These are phyloP conservation scores for Sigmodon hispidus DNA, from an alignment of 2,113 vertebrate species.

Conservation along the genomic window DNA sequence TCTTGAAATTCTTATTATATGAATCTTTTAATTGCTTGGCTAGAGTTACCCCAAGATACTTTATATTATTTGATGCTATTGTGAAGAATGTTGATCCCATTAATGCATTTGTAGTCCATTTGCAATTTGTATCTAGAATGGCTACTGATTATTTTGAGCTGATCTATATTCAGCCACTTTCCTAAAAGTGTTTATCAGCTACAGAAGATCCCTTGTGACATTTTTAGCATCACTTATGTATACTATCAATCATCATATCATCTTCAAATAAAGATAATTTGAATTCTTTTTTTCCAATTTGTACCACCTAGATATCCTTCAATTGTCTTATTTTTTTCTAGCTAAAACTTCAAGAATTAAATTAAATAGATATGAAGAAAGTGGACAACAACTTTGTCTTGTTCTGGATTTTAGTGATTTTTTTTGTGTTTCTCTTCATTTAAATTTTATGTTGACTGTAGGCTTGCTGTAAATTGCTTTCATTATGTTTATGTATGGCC, in stretches of 20 bases:
- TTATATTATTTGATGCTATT: background rate
- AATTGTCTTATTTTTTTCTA: background rate
- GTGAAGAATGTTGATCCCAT: background rate
- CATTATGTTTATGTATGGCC: background rate
- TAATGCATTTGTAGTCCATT: background rate
- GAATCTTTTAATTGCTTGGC: background rate
- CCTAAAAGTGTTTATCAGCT: background rate
- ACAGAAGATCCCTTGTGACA: background rate
- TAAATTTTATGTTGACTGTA: background rate
- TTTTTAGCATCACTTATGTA: background rate
- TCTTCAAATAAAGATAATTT: background rate
- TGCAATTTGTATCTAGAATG: background rate
- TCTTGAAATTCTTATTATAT: background rate
- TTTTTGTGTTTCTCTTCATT: background rate
- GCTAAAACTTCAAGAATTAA: background rate
- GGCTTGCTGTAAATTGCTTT: background rate
- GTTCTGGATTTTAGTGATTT: background rate
- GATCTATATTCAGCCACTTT: background rate
- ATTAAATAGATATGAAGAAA: background rate
- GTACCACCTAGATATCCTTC: background rate
- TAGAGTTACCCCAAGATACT: background rate
- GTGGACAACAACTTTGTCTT: background rate
- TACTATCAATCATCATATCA: background rate
- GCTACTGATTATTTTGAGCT: background rate
- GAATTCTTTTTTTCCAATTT: background rate